These are phyloP conservation scores for Caranx melampygus DNA, from an alignment of 2,113 vertebrate species.

Conservation along the genomic window DNA sequence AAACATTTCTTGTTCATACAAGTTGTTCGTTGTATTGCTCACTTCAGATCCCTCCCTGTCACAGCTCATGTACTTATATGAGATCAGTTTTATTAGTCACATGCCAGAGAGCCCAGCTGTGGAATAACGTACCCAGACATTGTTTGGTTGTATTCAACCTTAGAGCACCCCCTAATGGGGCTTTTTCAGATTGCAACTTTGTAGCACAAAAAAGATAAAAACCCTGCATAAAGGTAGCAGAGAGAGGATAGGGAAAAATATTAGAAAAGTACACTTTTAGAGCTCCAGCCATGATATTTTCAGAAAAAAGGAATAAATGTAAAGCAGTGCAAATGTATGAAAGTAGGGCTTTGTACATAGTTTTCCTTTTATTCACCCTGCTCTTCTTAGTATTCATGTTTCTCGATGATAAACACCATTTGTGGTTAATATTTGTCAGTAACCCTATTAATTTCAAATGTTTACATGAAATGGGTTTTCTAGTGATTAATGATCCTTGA, in stretches of 20 bases:
- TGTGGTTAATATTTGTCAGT: not conserved
- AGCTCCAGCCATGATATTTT: not conserved
- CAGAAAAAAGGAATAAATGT: not conserved
- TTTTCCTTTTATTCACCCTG: not conserved
- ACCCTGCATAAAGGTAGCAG: not conserved
- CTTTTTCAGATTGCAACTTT: slow-evolving; percentile 30
- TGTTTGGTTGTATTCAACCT: slow-evolving; percentile 14
- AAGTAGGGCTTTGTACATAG: not conserved
- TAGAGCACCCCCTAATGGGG: slow-evolving; percentile 60
- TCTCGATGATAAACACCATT: not conserved
- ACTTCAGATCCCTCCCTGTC: slow-evolving; percentile 35
- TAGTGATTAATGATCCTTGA: not conserved
- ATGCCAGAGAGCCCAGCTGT: slow-evolving; percentile 55
- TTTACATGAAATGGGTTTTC: not conserved
- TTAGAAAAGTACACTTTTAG: not conserved
- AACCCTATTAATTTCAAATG: not conserved
- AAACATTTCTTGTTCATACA: slow-evolving; percentile 32
- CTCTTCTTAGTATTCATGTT: not conserved
- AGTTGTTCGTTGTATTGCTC: slow-evolving; percentile 34
- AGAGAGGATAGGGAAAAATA: not conserved
- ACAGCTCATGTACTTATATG: slow-evolving; percentile 49
- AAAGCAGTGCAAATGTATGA: not conserved
- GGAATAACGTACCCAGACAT: slow-evolving; percentile 30
- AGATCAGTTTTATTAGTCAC: slow-evolving; percentile 61
- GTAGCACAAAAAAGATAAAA: not conserved